A percentile compares a stretch with the other conserved stretches of the same genome.
phyloP scores from a whole-genome alignment of 2,888 invertebrate genomes.

The Scaptomyza polygonia region DNA sequence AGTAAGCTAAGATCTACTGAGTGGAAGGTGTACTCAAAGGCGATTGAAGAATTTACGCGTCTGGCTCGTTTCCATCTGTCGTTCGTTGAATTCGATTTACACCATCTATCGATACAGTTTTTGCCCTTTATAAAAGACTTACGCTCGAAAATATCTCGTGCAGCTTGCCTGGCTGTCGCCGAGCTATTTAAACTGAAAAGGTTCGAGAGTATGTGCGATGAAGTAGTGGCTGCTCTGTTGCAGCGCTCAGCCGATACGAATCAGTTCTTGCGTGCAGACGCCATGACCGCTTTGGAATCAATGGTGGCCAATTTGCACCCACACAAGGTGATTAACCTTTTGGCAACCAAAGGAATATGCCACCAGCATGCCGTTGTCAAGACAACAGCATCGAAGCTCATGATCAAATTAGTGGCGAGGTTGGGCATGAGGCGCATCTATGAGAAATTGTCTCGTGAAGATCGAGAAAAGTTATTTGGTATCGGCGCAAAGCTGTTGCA shows the following conservation, averaged over 20 bases:
- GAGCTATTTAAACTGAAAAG: not conserved
- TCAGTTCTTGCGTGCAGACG: not conserved
- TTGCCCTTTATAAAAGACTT: no score
- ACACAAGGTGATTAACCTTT: accelerated
- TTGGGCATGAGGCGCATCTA: not conserved
- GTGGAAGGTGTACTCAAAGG: not conserved
- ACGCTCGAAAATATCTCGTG: not conserved
- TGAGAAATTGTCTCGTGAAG: not conserved
- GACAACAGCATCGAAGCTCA: not conserved
- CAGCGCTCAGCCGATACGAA: not conserved
- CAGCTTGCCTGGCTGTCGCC: not conserved
- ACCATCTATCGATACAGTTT: not conserved
- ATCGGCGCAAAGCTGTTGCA: no score
- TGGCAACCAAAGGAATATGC: not conserved
- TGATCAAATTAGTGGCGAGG: not conserved
- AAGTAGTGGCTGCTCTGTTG: not conserved
- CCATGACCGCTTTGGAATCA: not conserved
- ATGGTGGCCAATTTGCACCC: not conserved
- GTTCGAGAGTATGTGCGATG: not conserved
- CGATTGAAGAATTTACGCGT: not conserved
- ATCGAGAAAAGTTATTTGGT: not conserved
- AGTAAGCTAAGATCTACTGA: not conserved
- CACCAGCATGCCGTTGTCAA: not conserved
- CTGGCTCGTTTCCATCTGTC: not conserved
- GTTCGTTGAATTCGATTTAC: not conserved